phyloP scores from a whole-genome alignment of 2,888 invertebrate genomes.

The Altica lythri region DNA sequence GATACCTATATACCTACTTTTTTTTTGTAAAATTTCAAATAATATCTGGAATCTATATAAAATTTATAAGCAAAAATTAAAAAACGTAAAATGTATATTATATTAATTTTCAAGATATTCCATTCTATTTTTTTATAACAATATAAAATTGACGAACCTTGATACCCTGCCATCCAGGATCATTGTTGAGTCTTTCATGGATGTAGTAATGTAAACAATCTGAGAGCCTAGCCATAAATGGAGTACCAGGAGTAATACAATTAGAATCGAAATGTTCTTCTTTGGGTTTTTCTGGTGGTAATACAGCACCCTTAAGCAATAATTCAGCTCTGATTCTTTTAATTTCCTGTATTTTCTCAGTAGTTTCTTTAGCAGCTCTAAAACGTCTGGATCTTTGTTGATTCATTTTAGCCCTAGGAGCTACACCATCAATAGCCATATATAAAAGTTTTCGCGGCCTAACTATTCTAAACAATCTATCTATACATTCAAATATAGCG shows the following conservation, averaged over 20 bases:
- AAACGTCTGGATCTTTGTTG: slow-evolving; percentile 97
- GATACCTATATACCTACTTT: too few relatives aligned
- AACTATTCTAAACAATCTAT: slow-evolving; percentile 90
- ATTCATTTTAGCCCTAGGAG: slow-evolving; percentile 99
- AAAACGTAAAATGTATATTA: too few relatives aligned
- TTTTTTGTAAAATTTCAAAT: too few relatives aligned
- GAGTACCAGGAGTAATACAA: slow-evolving; percentile 99
- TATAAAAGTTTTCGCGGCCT: slow-evolving; percentile 91
- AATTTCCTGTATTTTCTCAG: slow-evolving; percentile 87
- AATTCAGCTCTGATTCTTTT: slow-evolving; percentile 78
- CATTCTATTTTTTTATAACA: too few relatives aligned
- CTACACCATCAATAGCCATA: slow-evolving; percentile 99
- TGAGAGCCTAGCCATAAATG: slow-evolving; percentile 93
- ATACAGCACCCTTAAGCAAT: slow-evolving; percentile 67
- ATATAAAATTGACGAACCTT: too few relatives aligned
- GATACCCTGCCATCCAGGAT: slow-evolving; percentile 93
- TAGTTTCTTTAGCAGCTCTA: slow-evolving; percentile 89
- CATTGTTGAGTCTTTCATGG: slow-evolving; percentile 85
- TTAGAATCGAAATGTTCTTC: slow-evolving; percentile 97
- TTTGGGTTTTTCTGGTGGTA: slow-evolving; percentile 88
- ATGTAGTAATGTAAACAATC: slow-evolving; percentile 85
- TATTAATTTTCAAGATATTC: too few relatives aligned
- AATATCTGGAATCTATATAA: too few relatives aligned
- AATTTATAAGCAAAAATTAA: too few relatives aligned
- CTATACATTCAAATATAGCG: slow-evolving; percentile 98